phyloP scores from a whole-genome alignment of 2,888 invertebrate species.

The Orchestes rusci region DNA sequence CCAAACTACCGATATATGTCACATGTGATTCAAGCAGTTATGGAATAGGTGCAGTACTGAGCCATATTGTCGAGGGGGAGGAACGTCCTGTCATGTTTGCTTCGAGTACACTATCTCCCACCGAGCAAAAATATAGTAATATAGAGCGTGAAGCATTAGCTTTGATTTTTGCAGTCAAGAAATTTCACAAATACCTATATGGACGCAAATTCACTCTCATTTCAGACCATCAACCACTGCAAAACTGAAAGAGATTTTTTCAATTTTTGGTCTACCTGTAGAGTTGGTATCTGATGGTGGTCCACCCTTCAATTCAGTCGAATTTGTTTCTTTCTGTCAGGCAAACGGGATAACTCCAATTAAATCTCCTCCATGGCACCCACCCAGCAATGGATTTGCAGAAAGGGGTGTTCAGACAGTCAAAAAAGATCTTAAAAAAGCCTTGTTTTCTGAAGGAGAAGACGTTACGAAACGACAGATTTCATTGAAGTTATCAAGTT shows the following conservation, averaged over 20 bases:
- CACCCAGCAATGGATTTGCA: too few relatives aligned
- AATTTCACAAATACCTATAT: background rate
- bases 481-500: too few relatives aligned
- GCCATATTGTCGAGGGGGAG: constrained; percentile 23
- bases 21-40: constrained; percentile 26
- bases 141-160: background rate
- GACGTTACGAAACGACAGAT: too few relatives aligned
- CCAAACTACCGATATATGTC: constrained; percentile 22
- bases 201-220: background rate
- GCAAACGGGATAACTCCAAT: too few relatives aligned
- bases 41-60: constrained; percentile 28
- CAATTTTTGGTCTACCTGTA: too few relatives aligned
- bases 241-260: background rate
- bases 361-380: too few relatives aligned
- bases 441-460: too few relatives aligned
- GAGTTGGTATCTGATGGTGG: too few relatives aligned
- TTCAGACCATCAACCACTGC: background rate
- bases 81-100: constrained; percentile 16
- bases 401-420: too few relatives aligned
- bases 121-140: background rate
- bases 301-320: too few relatives aligned
- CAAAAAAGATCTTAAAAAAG: too few relatives aligned
- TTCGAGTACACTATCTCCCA: constrained; percentile 1
- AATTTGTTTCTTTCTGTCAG: too few relatives aligned
- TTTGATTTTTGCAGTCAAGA: background rate